Evolutionary conservation across 1,140 invertebrate genomes (phyloP), one percentile per base, ranked within the genome.

Genomic region (Drosophila ambigua): DNA sequence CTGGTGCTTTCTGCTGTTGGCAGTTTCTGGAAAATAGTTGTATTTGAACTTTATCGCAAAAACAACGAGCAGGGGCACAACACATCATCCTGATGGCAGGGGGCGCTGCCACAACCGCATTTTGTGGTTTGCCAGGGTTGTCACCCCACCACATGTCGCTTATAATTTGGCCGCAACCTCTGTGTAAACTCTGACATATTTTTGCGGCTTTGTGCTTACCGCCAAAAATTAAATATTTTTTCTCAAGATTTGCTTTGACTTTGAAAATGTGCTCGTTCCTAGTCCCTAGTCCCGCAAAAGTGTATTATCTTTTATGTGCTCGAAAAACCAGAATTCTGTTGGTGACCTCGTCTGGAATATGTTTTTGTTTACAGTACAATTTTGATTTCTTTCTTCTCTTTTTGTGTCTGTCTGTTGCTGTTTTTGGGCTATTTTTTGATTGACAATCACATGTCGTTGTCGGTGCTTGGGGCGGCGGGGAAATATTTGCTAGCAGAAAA

Each of bases 21-120:
- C 77, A 69, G 85, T 85, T 85, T 58, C 43, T 39, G 35, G 11
- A 13, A 73, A 81, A 84, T 84, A 84, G 80, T 84, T 84, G 67
- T 39, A 11, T 39, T 39, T 77, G 77, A 84, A 85, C 77, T 85
- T 80, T 85, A 74, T 74, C 64, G 75, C 62, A 77, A 66, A 59
- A 73, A 60, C 77, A 67, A 63, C 72, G 58, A 62, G 45, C 5
- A 31, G 49, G 44, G 28, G n/a, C 31, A 15, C 39, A 35, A 35
- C 43, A 31, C 20, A 44, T 31, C 58, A 61, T 35, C 26, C 50
- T 54, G 35, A 50, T 39, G 49, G 15, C 39, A 49, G 57, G 16
- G 20, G 20, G 20, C 20, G 20, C 20, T 35, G 9, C 48, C 49
- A 13, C 13, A 53, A 52, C 79, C 79, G 63, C 74, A 81, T 54